A percentile compares a stretch with the other conserved stretches of the same genome.
Conservation (phyloP, 2,888 invertebrate genomes). For the Drosophila maculinotata region DNA sequence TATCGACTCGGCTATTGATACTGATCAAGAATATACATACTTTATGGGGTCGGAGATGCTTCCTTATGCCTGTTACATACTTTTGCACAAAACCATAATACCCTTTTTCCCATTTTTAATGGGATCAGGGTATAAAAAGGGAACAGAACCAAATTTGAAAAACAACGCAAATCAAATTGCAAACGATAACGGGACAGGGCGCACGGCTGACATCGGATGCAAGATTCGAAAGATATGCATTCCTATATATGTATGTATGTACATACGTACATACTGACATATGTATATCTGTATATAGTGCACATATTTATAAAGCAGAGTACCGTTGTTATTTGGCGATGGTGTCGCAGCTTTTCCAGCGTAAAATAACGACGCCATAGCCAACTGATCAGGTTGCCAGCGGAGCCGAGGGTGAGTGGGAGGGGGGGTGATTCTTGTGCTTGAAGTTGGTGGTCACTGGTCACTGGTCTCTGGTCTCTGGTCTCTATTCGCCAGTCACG, state of each 20-base stretch:
- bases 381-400: constrained; percentile 44
- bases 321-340: constrained; percentile 39
- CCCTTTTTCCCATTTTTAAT: no score
- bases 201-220: constrained; percentile 43
- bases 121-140: not conserved
- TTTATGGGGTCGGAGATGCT: no score
- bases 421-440: constrained; percentile 18
- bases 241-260: constrained; percentile 4
- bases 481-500: constrained; percentile 42
- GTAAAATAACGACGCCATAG: constrained; percentile 50
- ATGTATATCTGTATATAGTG: constrained; percentile 4
- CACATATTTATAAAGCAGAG: constrained; percentile 7
- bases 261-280: not conserved
- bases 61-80: no score
- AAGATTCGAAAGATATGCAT: constrained; percentile 47
- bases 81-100: no score
- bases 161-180: constrained; percentile 62
- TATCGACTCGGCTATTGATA: no score
- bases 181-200: constrained; percentile 44
- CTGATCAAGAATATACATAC: no score
- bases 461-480: not conserved
- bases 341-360: constrained; percentile 35
- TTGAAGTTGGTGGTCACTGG: constrained; percentile 20
- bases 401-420: not conserved
- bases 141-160: constrained; percentile 34